Evolutionary conservation across 2,888 invertebrate genomes (phyloP).

Genomic region (Drosophila cognata): DNA sequence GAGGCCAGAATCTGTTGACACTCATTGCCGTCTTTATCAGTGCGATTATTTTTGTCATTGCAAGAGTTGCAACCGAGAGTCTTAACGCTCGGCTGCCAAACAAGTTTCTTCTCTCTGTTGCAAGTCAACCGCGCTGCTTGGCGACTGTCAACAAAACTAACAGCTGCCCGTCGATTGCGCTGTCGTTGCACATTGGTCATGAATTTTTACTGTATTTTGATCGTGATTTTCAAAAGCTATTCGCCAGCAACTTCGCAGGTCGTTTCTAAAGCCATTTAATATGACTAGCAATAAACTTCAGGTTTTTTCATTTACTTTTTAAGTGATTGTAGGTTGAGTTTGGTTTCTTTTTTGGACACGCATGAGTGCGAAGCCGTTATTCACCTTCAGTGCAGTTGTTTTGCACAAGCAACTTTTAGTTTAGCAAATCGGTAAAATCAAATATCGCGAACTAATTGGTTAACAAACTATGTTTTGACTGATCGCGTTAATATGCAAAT

Average conservation of each 20-base stretch:
- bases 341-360: constrained; percentile 39
- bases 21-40: constrained; percentile 67
- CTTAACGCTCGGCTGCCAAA: constrained; percentile 33
- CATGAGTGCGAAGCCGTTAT: constrained; percentile 45
- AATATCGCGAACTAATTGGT: not conserved
- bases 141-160: constrained; percentile 20
- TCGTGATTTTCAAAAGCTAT: constrained; percentile 71
- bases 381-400: constrained; percentile 53
- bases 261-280: constrained; percentile 53
- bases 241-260: constrained; percentile 12
- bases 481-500: not conserved
- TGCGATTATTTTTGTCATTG: constrained; percentile 71
- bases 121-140: constrained; percentile 7
- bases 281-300: constrained; percentile 77
- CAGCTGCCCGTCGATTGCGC: constrained; percentile 24
- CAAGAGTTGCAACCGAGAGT: constrained; percentile 30
- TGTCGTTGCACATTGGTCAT: constrained; percentile 60
- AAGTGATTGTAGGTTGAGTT: constrained; percentile 54
- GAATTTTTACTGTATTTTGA: constrained; percentile 67
- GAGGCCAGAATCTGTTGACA: constrained; percentile 66
- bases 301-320: constrained; percentile 36
- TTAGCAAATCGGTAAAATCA: not conserved
- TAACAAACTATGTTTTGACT: not conserved
- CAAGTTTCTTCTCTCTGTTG: constrained; percentile 42
- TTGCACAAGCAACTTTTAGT: constrained; percentile 18